Percentiles rank a stretch among this genome's conserved stretches.
Evolutionary conservation across 2,797 vertebrate genomes (phyloP).

Genomic region (Syncerus caffer): DNA sequence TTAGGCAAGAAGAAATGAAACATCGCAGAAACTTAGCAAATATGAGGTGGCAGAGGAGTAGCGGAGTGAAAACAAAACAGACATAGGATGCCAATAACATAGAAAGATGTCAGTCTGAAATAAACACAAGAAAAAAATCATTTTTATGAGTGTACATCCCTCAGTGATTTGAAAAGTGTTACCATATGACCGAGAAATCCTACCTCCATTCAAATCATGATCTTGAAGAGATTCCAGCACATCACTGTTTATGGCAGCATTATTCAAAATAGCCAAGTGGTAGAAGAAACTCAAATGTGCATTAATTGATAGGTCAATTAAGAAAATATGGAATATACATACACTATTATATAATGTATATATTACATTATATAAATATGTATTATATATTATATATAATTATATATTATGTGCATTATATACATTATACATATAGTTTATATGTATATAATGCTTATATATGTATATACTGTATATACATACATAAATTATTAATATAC

Average conservation of each 20-base stretch:
- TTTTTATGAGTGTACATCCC: not conserved
- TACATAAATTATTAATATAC: not conserved
- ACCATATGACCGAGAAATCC: not conserved
- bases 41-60: too few species aligned
- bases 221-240: not conserved
- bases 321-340: not conserved
- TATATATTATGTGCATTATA: not conserved
- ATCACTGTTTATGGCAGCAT: not conserved
- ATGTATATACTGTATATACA: not conserved
- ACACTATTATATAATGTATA: not conserved
- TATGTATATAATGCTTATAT: not conserved
- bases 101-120: not conserved
- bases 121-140: not conserved
- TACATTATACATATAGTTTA: not conserved
- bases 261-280: not conserved
- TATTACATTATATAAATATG: not conserved
- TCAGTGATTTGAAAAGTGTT: not conserved
- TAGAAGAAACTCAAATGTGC: not conserved
- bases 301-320: not conserved
- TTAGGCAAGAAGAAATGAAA: not conserved
- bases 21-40: not conserved
- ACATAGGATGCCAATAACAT: not conserved
- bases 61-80: not conserved
- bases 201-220: not conserved
- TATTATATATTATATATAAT: not conserved